Evolutionary conservation across 2,888 invertebrate species (phyloP).

Genomic region (Pheosia tremula): DNA sequence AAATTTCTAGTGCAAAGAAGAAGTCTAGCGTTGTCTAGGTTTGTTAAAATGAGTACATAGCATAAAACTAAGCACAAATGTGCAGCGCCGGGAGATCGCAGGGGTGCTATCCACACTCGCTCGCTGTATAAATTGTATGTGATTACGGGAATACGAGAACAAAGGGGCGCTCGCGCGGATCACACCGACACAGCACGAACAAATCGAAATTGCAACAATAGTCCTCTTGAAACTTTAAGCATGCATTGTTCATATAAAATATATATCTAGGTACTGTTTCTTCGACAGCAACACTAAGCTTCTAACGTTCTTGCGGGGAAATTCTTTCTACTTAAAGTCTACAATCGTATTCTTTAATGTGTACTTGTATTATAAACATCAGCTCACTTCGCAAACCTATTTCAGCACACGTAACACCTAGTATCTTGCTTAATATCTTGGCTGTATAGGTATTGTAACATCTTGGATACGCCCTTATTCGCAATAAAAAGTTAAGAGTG

Average conservation of each 20-base stretch:
- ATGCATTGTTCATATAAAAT: conserved; percentile 18
- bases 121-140: conserved; percentile 42
- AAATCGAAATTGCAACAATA: conserved; percentile 39
- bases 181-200: conserved; percentile 19
- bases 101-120: conserved; percentile 21
- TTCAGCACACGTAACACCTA: too few species aligned
- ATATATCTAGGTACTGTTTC: conserved; percentile 1
- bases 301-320: not conserved
- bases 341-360: too few species aligned
- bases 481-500: too few species aligned
- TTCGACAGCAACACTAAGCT: conserved; percentile 11
- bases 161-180: conserved; percentile 24
- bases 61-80: conserved; percentile 14
- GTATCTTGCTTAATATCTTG: too few species aligned
- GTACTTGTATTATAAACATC: too few species aligned
- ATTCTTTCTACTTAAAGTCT: not conserved
- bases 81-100: not conserved
- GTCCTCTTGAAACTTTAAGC: conserved; percentile 13
- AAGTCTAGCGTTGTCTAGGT: conserved; percentile 12
- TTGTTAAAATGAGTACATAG: conserved; percentile 24
- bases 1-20: not conserved
- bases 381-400: too few species aligned
- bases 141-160: conserved; percentile 44
- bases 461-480: too few species aligned
- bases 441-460: too few species aligned